phyloP scores from a whole-genome alignment of 2,888 invertebrate genomes.

The Erebia epiphron region DNA sequence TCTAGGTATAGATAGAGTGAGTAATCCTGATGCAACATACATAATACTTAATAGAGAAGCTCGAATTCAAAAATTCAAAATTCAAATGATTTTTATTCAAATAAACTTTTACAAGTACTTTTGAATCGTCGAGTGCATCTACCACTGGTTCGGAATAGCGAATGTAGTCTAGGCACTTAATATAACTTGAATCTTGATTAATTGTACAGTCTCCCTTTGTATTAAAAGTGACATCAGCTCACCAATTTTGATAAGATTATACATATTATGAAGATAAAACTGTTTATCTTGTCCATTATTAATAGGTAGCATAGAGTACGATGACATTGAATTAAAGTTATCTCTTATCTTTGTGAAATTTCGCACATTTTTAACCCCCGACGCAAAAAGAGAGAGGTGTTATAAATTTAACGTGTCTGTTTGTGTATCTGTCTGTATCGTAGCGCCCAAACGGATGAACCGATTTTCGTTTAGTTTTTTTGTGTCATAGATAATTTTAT shows the following conservation, averaged over 20 bases:
- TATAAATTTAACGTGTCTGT: too few species aligned
- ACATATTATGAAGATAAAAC: background rate
- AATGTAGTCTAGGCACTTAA: background rate
- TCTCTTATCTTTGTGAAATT: conserved; percentile 1
- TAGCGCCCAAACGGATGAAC: too few species aligned
- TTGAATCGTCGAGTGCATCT: too few species aligned
- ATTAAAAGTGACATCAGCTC: conserved; percentile 14
- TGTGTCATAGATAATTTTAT: too few species aligned
- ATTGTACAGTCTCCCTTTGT: background rate
- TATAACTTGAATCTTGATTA: too few species aligned
- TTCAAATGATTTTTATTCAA: too few species aligned
- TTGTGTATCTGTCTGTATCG: too few species aligned
- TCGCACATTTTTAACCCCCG: conserved; percentile 4
- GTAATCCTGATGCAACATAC: background rate
- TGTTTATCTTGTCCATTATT: conserved; percentile 14
- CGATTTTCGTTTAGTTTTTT: too few species aligned
- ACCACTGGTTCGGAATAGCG: too few species aligned
- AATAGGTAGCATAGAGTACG: background rate
- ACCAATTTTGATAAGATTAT: conserved; percentile 10
- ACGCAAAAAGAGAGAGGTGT: too few species aligned
- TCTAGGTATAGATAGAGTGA: background rate
- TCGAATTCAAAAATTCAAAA: too few species aligned
- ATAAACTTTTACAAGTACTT: too few species aligned
- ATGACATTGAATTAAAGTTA: conserved; percentile 5
- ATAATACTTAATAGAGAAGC: background rate